Conservation (phyloP, 2,797 vertebrate species). For the Arremon brunneinucha region DNA sequence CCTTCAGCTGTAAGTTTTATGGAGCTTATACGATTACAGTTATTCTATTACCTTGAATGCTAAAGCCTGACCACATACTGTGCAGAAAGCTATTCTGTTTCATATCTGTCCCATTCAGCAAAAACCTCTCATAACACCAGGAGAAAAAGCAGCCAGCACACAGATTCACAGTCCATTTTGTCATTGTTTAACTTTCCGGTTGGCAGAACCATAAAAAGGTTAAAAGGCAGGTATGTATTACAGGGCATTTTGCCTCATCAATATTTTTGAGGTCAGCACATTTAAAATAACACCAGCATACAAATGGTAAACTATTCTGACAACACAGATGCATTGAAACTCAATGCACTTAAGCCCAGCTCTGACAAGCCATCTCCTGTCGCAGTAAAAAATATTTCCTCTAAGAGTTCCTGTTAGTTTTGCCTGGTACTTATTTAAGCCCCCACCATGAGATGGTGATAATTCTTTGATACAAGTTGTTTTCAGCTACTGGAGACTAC, state of each 20-base stretch:
- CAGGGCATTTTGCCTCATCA: background rate
- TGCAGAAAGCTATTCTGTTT: background rate
- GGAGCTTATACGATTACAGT: background rate
- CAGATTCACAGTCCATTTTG: constrained; percentile 33
- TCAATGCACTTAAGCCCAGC: constrained; percentile 9
- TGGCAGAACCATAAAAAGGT: constrained; percentile 33
- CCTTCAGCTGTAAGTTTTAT: constrained; percentile 20
- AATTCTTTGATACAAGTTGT: background rate
- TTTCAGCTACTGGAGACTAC: background rate
- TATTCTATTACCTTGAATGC: constrained; percentile 20
- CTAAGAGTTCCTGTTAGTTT: constrained; percentile 8
- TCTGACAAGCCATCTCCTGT: background rate
- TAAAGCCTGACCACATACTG: constrained; percentile 26
- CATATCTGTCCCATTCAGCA: constrained; percentile 1
- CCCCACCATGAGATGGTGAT: background rate
- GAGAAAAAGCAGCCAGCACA: background rate
- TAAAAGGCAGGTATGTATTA: constrained; percentile 11
- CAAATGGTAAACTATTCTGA: constrained; percentile 23
- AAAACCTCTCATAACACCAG: constrained; percentile 29
- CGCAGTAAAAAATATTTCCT: background rate
- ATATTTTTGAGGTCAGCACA: background rate
- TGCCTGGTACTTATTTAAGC: background rate
- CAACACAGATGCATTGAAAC: background rate
- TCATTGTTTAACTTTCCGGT: constrained; percentile 36
- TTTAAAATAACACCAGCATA: constrained; percentile 27